Evolutionary conservation across 2,797 vertebrate species (phyloP).

Genomic region (Ataeniobius toweri): DNA sequence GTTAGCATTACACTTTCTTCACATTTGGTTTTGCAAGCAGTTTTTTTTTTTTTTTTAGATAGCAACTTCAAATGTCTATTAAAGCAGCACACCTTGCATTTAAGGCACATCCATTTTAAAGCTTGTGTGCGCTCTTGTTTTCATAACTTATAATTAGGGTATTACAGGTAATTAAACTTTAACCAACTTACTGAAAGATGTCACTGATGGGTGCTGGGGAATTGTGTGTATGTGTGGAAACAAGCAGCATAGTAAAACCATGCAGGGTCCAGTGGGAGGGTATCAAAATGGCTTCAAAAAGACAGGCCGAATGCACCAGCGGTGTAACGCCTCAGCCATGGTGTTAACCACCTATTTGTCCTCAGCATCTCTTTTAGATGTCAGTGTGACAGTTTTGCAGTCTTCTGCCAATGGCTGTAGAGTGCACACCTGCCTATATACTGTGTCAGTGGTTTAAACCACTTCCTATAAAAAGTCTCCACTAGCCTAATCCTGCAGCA

Average conservation of each 20-base stretch:
- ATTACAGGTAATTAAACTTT: not conserved
- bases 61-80: not conserved
- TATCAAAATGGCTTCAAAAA: not conserved
- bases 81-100: not conserved
- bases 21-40: not conserved
- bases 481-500: conserved; percentile 3
- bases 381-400: conserved; percentile 27
- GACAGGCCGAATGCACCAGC: not conserved
- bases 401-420: conserved; percentile 14
- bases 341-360: conserved; percentile 22
- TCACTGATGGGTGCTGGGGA: not conserved
- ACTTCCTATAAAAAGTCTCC: conserved; percentile 58
- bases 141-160: not conserved
- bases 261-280: not conserved
- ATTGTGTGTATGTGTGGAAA: not conserved
- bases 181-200: not conserved
- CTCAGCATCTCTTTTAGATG: conserved; percentile 33
- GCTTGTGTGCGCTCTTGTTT: not conserved
- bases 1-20: too few species aligned
- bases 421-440: conserved; percentile 4
- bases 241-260: not conserved
- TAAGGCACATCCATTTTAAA: not conserved
- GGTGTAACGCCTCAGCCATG: not conserved
- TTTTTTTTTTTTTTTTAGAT: not conserved
- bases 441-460: conserved; percentile 51